Evolutionary conservation across 2,888 invertebrate genomes (phyloP).

Genomic region (Aspidapion aeneum): DNA sequence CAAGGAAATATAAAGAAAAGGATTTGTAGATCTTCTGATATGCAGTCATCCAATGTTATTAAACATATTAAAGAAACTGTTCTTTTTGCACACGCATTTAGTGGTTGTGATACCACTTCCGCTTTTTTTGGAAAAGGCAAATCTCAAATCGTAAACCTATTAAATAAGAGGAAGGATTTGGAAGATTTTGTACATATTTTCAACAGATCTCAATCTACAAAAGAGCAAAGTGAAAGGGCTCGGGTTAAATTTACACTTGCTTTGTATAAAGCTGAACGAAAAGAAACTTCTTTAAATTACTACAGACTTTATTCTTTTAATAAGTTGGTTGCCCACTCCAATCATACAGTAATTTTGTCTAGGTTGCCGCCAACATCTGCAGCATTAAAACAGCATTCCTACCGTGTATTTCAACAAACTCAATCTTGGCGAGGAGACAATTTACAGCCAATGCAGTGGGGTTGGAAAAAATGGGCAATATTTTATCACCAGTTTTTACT

Average conservation of each 20-base stretch:
- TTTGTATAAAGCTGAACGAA: slow-evolving; percentile 3
- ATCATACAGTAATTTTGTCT: not conserved
- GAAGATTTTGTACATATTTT: slow-evolving; percentile 3
- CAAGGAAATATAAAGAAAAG: slow-evolving; percentile 11
- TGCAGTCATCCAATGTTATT: slow-evolving; percentile 7
- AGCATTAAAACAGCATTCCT: not conserved
- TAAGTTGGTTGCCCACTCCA: not conserved
- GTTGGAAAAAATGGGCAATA: not conserved
- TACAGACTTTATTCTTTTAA: not conserved
- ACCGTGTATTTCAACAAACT: not conserved
- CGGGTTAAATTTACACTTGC: slow-evolving; percentile 12
- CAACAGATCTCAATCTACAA: slow-evolving; percentile 7
- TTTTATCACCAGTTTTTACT: not conserved
- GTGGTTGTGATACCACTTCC: slow-evolving; percentile 10
- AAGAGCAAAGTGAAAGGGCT: slow-evolving; percentile 3
- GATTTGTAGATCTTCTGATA: slow-evolving; percentile 9
- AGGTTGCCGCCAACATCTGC: not conserved
- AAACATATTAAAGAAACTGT: slow-evolving; percentile 8
- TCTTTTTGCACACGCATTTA: slow-evolving; percentile 12
- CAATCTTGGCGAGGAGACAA: not conserved
- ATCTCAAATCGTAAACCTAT: not conserved
- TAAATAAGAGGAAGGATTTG: slow-evolving; percentile 8
- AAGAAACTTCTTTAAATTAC: not conserved
- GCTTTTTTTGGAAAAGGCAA: slow-evolving; percentile 10
- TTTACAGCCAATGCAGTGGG: not conserved